phyloP scores from a whole-genome alignment of 92 coral and sea anemone genomes.

The Heliopora coerulea region DNA sequence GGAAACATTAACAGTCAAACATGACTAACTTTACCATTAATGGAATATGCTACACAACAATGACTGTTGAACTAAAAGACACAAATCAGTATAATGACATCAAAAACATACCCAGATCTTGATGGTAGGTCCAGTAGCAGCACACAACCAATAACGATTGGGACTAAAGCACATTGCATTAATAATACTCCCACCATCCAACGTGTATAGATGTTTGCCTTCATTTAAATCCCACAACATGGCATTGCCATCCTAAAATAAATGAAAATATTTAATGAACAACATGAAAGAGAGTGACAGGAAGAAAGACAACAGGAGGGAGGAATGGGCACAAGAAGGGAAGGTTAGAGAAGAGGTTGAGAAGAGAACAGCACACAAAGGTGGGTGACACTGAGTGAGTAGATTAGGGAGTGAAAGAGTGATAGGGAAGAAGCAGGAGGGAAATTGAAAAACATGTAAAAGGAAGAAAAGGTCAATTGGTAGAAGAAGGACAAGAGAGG shows the following conservation, averaged over 20 bases:
- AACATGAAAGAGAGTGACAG: no score
- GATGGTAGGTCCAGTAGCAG: conserved; percentile 93
- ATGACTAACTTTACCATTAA: no score
- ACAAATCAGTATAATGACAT: no score
- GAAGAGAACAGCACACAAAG: no score
- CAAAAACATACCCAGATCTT: conserved; percentile 87
- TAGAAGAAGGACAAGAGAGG: not conserved
- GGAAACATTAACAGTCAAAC: no score
- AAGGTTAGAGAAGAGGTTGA: no score
- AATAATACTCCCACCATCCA: conserved; percentile 84
- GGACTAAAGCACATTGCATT: conserved; percentile 98
- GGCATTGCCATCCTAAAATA: conserved; percentile 79
- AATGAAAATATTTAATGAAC: no score
- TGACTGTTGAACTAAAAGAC: no score
- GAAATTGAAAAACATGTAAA: not conserved
- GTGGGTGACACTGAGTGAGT: no score
- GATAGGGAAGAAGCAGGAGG: not conserved
- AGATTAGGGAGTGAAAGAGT: not conserved
- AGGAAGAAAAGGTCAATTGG: not conserved
- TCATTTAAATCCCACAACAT: conserved; percentile 99
- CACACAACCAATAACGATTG: conserved; percentile 98
- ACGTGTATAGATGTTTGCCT: conserved; percentile 95
- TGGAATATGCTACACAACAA: no score
- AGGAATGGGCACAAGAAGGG: not conserved
- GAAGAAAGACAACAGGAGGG: not conserved